Base-by-base conservation (phyloP, 1,140 invertebrate genomes). In the Metopolophium dirhodum region DNA sequence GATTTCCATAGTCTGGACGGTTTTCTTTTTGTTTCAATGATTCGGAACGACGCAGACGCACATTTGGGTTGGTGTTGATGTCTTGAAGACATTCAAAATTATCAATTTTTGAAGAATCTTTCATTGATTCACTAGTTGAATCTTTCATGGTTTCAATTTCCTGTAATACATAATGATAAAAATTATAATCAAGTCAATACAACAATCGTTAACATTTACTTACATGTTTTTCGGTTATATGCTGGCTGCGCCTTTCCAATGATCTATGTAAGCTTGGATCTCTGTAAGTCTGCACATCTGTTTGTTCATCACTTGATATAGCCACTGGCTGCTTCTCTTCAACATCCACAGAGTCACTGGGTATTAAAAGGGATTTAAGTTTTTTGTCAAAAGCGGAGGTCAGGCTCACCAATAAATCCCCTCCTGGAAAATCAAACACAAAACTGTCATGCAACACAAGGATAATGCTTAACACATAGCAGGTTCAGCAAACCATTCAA, bases 301-400 rank as follows among this genome's bases (percentile, higher is more conserved):
- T 22, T 26, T 82, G 91, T 86, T 90, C 91, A 85, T 82, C 89
- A 89, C 90, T 82, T 41, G 83, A 90, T 45, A 51, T 45, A 37
- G 89, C 57, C 9, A 22, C 30, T 14, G 20, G 91, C 9, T 88
- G 90, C 9, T n/a, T 91, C 26, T 82, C 61, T 91, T 87, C 37
- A 41, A 47, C n/a, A 51, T 86, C 77, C 20, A 57, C 49, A 86
- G 51, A 41, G 23, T 93, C 83, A n/a, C 23, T 88, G n/a, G 47
- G 95, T 94, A 96, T 96, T 45, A 96, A 95, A 85, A 97, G 94
- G 35, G 96, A 96, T 85, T 96, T 96, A 95, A 97, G 95, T 95
- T 97, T 98, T 94, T 97, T 96, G 94, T 98, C 97, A 94, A 97
- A 96, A 8, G 97, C 97, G 90, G 97, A 96, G 26, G 97, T 98